Percentiles rank a stretch among this genome's conserved stretches.
Conservation (phyloP, 2,113 vertebrate species). For the Fulmarus glacialis region DNA sequence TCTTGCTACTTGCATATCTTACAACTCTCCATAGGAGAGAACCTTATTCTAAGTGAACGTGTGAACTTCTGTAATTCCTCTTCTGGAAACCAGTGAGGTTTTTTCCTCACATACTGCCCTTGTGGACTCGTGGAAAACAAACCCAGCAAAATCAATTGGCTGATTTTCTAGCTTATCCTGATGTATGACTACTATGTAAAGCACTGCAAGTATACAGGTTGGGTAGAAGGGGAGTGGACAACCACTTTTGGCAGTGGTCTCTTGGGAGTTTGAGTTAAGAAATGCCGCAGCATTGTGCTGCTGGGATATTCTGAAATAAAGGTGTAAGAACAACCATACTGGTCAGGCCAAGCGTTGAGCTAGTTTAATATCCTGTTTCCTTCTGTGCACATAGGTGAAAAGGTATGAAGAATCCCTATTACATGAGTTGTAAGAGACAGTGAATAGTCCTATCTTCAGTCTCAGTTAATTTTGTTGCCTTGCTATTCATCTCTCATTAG, state of each 20-base stretch:
- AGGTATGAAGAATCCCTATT: not conserved
- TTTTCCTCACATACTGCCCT: not conserved
- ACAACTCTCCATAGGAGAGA: not conserved
- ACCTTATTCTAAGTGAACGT: not conserved
- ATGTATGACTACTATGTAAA: not conserved
- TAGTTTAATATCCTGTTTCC: not conserved
- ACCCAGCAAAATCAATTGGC: not conserved
- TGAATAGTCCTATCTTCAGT: not conserved
- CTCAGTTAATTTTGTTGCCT: not conserved
- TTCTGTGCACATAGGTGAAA: not conserved
- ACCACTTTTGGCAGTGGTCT: not conserved
- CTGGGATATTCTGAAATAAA: not conserved
- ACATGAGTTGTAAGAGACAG: not conserved
- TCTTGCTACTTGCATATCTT: not conserved
- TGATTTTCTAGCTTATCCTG: not conserved
- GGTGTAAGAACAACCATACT: not conserved
- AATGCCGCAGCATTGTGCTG: not conserved
- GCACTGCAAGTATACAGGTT: not conserved
- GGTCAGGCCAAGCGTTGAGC: not conserved
- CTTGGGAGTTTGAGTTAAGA: not conserved
- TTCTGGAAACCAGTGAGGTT: not conserved
- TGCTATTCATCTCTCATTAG: not conserved
- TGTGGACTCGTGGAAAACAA: not conserved
- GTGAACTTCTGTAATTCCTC: not conserved
- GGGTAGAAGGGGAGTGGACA: not conserved